Conservation (phyloP, 2,888 invertebrate genomes). For the Cynaeus angustus region DNA sequence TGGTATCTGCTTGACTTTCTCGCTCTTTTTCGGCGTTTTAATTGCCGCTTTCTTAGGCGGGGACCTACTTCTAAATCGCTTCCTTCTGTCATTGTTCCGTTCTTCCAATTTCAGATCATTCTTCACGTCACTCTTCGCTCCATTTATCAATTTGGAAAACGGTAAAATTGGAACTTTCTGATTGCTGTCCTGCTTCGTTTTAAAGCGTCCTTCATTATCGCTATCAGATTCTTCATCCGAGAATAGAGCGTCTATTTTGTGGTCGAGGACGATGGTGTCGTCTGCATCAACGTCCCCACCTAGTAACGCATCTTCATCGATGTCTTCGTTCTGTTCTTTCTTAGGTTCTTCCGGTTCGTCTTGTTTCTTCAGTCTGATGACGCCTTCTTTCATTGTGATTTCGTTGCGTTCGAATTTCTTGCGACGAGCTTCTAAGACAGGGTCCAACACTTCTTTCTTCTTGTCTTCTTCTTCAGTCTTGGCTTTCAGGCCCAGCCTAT, state of each 20-base stretch:
- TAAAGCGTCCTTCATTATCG: constrained; percentile 70
- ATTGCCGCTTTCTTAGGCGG: constrained; percentile 37
- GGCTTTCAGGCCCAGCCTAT: constrained; percentile 42
- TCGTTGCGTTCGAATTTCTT: constrained; percentile 74
- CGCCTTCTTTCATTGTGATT: constrained; percentile 71
- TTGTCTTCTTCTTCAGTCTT: constrained; percentile 38
- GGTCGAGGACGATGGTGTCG: constrained; percentile 61
- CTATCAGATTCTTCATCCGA: constrained; percentile 69
- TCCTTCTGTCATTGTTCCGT: constrained; percentile 13
- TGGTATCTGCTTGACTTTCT: constrained; percentile 26
- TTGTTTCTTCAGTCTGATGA: constrained; percentile 70
- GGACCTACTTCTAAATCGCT: constrained; percentile 39
- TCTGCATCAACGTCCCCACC: constrained; percentile 59
- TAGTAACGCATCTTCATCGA: constrained; percentile 58
- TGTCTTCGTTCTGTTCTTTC: constrained; percentile 43
- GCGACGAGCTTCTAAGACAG: constrained; percentile 73
- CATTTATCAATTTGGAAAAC: constrained; percentile 59
- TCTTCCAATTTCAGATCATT: constrained; percentile 14
- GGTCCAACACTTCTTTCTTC: constrained; percentile 60
- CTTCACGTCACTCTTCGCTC: constrained; percentile 46
- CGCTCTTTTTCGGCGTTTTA: constrained; percentile 39
- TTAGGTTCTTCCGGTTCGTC: constrained; percentile 37
- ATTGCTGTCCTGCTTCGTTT: constrained; percentile 57
- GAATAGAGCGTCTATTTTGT: constrained; percentile 67
- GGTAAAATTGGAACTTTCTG: constrained; percentile 55